Evolutionary conservation across 2,888 invertebrate genomes (phyloP), one percentile per base, ranked within the genome.

Genomic region (Macroteleia sp.): DNA sequence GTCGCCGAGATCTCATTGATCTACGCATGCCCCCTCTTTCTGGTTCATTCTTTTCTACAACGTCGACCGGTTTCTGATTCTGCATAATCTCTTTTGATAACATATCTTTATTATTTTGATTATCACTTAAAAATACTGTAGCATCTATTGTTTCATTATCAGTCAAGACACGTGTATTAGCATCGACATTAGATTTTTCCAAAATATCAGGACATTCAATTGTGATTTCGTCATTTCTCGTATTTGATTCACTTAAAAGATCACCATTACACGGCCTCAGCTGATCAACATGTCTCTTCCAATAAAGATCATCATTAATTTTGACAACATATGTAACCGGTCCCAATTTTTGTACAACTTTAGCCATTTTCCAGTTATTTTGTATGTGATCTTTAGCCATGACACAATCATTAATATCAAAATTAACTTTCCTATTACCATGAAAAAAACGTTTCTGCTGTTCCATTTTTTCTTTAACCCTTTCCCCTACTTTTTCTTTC

Each of bases 231-330:
- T 25, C 22, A 56, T 17, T 25, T 25, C 25, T 3, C 25, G 25
- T 25, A 25, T 25, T 6, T 25, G 6, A 25, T 25, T 25, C 25
- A 25, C 3, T 25, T 5, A 25, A 25, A n/a, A n/a, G n/a, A n/a
- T n/a, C n/a, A n/a, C n/a, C n/a, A 25, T 25, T 25, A 70, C 67
- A 67, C 1, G 46, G 12, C 14, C 44, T 14, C 6, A 75, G 22
- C 46, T 78, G 78, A 36, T 78, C 70, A n/a, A 54, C 17, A 46
- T 75, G 78, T 36, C 74, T 56, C 44, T 79, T 79, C 69, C 69
- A 59, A 0, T 48, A 6, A 30, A 36, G 17, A 17, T 56, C 14
- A 8, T 73, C 44, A 8, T 52, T 20, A 14, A 56, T 64, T 3
- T 30, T 28, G 0, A 76, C 71, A 0, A 14, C 14, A 42, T 70